Conservation (phyloP, 2,888 invertebrate genomes). For the Dione juno region DNA sequence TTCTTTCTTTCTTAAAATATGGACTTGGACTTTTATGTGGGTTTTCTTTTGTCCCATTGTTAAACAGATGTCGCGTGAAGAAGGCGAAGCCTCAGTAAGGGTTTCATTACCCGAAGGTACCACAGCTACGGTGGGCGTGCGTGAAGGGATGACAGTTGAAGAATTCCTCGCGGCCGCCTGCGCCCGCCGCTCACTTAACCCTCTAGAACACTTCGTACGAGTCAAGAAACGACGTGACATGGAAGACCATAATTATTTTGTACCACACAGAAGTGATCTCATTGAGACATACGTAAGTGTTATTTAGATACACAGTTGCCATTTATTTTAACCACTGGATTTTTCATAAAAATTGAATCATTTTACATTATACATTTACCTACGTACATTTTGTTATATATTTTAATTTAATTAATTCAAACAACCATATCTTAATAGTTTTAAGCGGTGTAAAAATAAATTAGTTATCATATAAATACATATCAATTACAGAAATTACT, state of each 20-base stretch:
- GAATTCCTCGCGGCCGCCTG: slow-evolving; percentile 97
- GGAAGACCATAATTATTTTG: slow-evolving; percentile 98
- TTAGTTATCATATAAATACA: no score
- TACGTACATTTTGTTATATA: no score
- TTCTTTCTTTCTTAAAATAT: slow-evolving; percentile 36
- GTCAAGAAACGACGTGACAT: slow-evolving; percentile 97
- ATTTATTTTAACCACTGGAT: slow-evolving; percentile 1
- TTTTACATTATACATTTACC: background rate
- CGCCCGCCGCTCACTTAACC: slow-evolving; percentile 94
- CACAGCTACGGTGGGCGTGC: slow-evolving; percentile 92
- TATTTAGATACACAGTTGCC: background rate
- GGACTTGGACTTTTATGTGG: slow-evolving; percentile 33
- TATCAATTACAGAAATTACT: no score
- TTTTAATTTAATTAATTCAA: no score
- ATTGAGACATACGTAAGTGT: slow-evolving; percentile 96
- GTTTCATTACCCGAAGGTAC: slow-evolving; percentile 94
- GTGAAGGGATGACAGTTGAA: slow-evolving; percentile 97
- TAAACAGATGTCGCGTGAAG: slow-evolving; percentile 91
- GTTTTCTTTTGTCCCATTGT: slow-evolving; percentile 38
- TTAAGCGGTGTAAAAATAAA: no score
- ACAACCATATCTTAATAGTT: no score
- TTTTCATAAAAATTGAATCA: background rate
- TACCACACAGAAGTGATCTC: slow-evolving; percentile 96
- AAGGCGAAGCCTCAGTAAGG: slow-evolving; percentile 93
- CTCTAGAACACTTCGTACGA: slow-evolving; percentile 97